These are phyloP conservation scores for Anoplolepis gracilipes DNA, from an alignment of 1,140 invertebrate species.

Conservation along the genomic window DNA sequence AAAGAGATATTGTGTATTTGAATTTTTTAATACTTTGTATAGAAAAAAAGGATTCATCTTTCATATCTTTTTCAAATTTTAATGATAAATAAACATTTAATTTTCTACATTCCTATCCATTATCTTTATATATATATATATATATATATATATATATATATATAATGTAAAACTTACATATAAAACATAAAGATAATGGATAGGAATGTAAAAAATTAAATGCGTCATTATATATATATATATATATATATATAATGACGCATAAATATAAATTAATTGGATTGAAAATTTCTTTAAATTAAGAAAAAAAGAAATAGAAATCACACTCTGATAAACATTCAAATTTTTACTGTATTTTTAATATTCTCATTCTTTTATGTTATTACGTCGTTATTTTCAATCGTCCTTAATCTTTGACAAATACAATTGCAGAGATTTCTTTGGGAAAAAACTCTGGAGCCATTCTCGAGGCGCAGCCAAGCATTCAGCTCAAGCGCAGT, in stretches of 20 bases:
- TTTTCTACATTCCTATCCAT: neutral
- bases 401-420: neutral
- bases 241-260: too few species aligned
- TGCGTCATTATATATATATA: too few species aligned
- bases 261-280: neutral
- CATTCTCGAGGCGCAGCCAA: slow-evolving; percentile 26
- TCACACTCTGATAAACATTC: neutral
- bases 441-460: slow-evolving; percentile 29
- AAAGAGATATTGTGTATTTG: neutral
- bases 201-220: too few species aligned
- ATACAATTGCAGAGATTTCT: slow-evolving; percentile 12
- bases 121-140: neutral
- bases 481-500: slow-evolving; percentile 40
- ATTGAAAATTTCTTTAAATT: neutral
- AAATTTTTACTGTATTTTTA: neutral
- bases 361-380: too few species aligned
- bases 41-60: neutral
- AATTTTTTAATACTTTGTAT: neutral
- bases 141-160: too few species aligned
- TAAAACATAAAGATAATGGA: too few species aligned
- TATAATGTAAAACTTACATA: too few species aligned
- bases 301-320: neutral
- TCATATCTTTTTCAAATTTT: neutral
- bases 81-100: neutral
- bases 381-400: slow-evolving; percentile 24